phyloP scores from a whole-genome alignment of 2,888 invertebrate species.

The Hanleya hanleyi region DNA sequence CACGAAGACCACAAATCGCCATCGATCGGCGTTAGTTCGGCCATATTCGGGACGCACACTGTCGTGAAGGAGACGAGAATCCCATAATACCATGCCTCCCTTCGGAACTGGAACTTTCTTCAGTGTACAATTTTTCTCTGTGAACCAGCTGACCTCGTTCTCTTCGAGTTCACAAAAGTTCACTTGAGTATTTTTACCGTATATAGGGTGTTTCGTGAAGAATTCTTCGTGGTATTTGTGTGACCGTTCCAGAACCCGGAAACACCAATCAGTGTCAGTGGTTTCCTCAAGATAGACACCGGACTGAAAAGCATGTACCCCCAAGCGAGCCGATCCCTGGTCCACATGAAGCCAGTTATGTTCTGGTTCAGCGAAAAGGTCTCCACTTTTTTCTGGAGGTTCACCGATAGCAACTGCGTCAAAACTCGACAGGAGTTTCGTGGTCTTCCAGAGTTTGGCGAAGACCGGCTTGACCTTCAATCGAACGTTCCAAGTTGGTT shows the following conservation, averaged over 20 bases:
- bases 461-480: slow-evolving; percentile 30
- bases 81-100: slow-evolving; percentile 53
- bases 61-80: slow-evolving; percentile 48
- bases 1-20: slow-evolving; percentile 34
- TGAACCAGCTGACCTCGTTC: slow-evolving; percentile 24
- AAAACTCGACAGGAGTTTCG: slow-evolving; percentile 27
- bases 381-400: slow-evolving; percentile 24
- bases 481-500: slow-evolving; percentile 21
- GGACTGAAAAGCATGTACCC: slow-evolving; percentile 31
- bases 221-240: slow-evolving; percentile 37
- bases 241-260: slow-evolving; percentile 38
- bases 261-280: slow-evolving; percentile 25
- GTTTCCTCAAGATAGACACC: slow-evolving; percentile 35
- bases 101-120: slow-evolving; percentile 41
- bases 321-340: slow-evolving; percentile 19
- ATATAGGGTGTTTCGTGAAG: neutral
- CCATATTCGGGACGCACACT: slow-evolving; percentile 36
- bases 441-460: slow-evolving; percentile 21
- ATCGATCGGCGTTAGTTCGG: slow-evolving; percentile 36
- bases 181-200: slow-evolving; percentile 2
- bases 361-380: neutral
- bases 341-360: slow-evolving; percentile 26
- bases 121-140: slow-evolving; percentile 30
- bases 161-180: slow-evolving; percentile 20
- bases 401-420: slow-evolving; percentile 30